Base-by-base conservation (phyloP, 2,797 vertebrate species). In the Sparidentex hasta region DNA sequence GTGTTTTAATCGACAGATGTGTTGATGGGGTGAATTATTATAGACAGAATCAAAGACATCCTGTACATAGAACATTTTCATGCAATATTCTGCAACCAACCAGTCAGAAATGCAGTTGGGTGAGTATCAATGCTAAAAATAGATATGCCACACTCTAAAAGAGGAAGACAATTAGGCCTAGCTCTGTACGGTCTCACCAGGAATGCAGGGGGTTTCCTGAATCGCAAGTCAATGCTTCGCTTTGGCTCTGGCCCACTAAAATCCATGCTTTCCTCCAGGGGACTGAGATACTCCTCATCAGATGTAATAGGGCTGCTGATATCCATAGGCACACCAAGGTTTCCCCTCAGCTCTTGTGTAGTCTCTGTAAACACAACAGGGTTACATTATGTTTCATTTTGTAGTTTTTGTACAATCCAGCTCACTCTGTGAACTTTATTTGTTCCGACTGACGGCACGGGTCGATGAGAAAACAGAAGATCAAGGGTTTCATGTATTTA, bases 211-310 rank as follows among this genome's bases (percentile, higher is more conserved):
- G 98, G 96, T 61, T 97, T 95, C 91, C 96, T 98, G 91, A 97
- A 98, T 71, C 92, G 94, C 27, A 90, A 78, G 75, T 97, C 96
- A 0, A 92, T 87, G 44, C 94, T 91, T 63, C 63, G 71, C 1
- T 59, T 89, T 0, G 89, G 78, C 67, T 95, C 91, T 8, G 90
- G 78, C 48, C 80, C 90, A 38, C 94, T 78, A 0, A 96, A 96
- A 58, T 99, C 98, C 1, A 96, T 94, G 67, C 96, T 95, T 72
- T 99, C 98, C 93, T 99, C 98, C 88, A 97, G 88, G 6, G 98
- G 98, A 82, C 98, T 99, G 82, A 99, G 95, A 82, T 99, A 99
- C 88, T 99, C 98, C 85, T 99, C 98, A 1, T 99, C 98, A 0
- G 98, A 99, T 11, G 98, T 99, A 88, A 99, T 97, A 7, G 98